phyloP scores from a whole-genome alignment of 2,888 invertebrate genomes.

The Phymatocera aterrima region DNA sequence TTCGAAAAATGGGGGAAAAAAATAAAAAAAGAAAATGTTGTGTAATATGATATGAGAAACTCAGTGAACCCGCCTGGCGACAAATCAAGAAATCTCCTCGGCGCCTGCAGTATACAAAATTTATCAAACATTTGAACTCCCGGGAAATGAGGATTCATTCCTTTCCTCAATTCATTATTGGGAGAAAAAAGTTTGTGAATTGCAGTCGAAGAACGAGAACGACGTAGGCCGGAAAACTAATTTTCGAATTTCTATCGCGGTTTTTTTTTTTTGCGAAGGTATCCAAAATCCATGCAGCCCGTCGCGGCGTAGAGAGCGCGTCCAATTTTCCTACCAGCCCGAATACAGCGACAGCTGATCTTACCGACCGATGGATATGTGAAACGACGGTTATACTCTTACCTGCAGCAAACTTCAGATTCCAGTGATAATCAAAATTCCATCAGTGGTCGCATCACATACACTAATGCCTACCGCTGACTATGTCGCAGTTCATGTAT shows the following conservation, averaged over 20 bases:
- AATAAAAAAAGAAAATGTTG: too few species aligned
- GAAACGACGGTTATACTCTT: neutral
- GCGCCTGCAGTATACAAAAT: too few species aligned
- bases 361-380: neutral
- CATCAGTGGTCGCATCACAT: too few species aligned
- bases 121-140: neutral
- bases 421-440: neutral
- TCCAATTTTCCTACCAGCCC: neutral
- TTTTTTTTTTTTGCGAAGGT: too few species aligned
- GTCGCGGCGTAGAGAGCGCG: neutral
- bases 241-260: neutral
- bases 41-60: neutral
- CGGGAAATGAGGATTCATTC: neutral
- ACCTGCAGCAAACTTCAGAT: neutral
- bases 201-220: neutral
- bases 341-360: neutral
- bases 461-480: too few species aligned
- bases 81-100: too few species aligned
- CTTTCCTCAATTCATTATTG: neutral
- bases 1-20: too few species aligned
- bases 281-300: too few species aligned
- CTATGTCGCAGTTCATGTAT: too few species aligned
- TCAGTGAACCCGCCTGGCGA: too few species aligned
- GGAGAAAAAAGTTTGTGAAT: neutral
- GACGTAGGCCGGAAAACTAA: neutral